Percentiles rank a stretch among this genome's conserved stretches.
phyloP scores from a whole-genome alignment of 2,797 vertebrate species.

The Remorina albescens region DNA sequence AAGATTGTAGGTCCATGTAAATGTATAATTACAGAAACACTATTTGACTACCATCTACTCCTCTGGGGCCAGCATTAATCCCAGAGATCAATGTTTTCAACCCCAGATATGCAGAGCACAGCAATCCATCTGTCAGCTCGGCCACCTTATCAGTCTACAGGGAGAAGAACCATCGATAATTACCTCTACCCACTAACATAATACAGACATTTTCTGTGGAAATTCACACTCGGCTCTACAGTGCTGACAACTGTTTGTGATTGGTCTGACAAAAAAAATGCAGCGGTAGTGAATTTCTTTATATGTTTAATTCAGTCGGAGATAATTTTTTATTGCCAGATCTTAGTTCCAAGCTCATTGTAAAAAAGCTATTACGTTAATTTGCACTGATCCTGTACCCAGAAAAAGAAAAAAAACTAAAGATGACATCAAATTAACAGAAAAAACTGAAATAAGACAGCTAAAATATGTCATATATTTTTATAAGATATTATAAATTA shows the following conservation, averaged over 20 bases:
- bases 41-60: slow-evolving; percentile 79
- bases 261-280: slow-evolving; percentile 59
- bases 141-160: slow-evolving; percentile 75
- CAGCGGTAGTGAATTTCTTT: slow-evolving; percentile 59
- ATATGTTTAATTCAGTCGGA: slow-evolving; percentile 37
- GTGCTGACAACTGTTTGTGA: slow-evolving; percentile 56
- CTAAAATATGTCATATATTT: neutral
- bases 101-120: slow-evolving; percentile 80
- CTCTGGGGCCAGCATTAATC: slow-evolving; percentile 79
- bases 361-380: neutral
- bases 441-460: slow-evolving; percentile 3
- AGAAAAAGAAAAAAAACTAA: too few species aligned
- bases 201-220: slow-evolving; percentile 73
- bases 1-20: slow-evolving; percentile 73
- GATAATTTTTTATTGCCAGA: slow-evolving; percentile 16
- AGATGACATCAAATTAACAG: neutral
- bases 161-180: slow-evolving; percentile 78
- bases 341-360: slow-evolving; percentile 3
- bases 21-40: slow-evolving; percentile 86
- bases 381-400: neutral
- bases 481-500: too few species aligned
- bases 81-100: slow-evolving; percentile 83
- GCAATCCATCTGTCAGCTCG: slow-evolving; percentile 83
- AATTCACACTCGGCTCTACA: slow-evolving; percentile 60
- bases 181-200: slow-evolving; percentile 70